These are phyloP conservation scores for Anas bahamensis DNA, from an alignment of 2,797 vertebrate genomes.

Conservation along the genomic window DNA sequence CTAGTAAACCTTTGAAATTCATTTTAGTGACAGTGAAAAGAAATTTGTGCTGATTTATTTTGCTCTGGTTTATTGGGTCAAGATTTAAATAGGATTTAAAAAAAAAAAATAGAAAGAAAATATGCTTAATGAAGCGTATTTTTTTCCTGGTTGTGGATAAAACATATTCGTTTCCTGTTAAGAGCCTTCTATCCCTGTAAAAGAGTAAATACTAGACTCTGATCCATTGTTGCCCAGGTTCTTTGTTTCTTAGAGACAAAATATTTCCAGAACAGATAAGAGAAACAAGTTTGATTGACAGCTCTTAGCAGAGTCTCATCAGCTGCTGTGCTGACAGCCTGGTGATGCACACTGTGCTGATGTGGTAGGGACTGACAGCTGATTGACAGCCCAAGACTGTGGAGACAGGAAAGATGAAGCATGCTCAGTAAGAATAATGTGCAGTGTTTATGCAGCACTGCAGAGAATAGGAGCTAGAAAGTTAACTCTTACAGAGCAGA, in stretches of 20 bases:
- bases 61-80: not conserved
- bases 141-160: constrained; percentile 35
- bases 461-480: constrained; percentile 37
- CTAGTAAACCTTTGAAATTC: not conserved
- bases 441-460: constrained; percentile 73
- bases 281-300: constrained; percentile 88
- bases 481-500: constrained; percentile 71
- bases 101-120: not conserved
- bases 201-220: constrained; percentile 65
- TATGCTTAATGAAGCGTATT: constrained; percentile 4
- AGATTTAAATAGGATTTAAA: constrained; percentile 12
- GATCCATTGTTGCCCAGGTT: constrained; percentile 73
- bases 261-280: constrained; percentile 79
- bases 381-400: constrained; percentile 80
- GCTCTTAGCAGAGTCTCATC: constrained; percentile 84
- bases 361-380: constrained; percentile 86
- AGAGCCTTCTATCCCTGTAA: constrained; percentile 13
- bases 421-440: constrained; percentile 73
- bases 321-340: constrained; percentile 88
- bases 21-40: constrained; percentile 9
- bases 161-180: constrained; percentile 21
- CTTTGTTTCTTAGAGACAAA: constrained; percentile 82
- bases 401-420: constrained; percentile 74
- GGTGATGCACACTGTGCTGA: constrained; percentile 79
- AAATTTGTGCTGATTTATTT: constrained; percentile 30